phyloP scores from a whole-genome alignment of 2,888 invertebrate genomes.

The Hetaerina titia region DNA sequence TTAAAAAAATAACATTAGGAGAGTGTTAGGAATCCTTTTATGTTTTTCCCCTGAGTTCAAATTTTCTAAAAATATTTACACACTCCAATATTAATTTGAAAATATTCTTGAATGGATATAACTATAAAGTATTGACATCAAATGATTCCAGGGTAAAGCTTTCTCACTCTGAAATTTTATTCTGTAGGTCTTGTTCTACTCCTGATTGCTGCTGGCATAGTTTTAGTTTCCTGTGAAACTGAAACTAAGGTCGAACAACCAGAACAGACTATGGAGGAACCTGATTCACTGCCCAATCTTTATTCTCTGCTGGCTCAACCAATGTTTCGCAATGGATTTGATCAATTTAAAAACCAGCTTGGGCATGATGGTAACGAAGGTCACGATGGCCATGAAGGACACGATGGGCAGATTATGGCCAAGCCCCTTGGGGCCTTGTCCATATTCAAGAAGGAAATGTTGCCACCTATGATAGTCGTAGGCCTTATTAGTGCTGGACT shows the following conservation, averaged over 20 bases:
- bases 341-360: not conserved
- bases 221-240: not conserved
- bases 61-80: too few species aligned
- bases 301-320: slow-evolving; percentile 2
- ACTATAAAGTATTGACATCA: too few species aligned
- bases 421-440: not conserved
- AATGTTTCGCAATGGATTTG: not conserved
- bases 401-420: not conserved
- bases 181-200: not conserved
- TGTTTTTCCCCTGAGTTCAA: too few species aligned
- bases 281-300: not conserved
- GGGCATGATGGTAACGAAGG: not conserved
- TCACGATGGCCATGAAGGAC: not conserved
- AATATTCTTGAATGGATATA: too few species aligned
- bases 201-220: not conserved
- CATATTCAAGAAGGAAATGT: not conserved
- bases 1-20: too few species aligned
- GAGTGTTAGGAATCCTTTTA: too few species aligned
- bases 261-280: not conserved
- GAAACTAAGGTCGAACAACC: not conserved
- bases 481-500: not conserved
- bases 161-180: too few species aligned
- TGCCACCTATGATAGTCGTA: not conserved
- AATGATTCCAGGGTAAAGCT: too few species aligned
- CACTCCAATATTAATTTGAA: too few species aligned